A percentile compares a stretch with the other conserved stretches of the same genome.
phyloP scores from a whole-genome alignment of 2,113 vertebrate genomes.

The Corapipo altera region DNA sequence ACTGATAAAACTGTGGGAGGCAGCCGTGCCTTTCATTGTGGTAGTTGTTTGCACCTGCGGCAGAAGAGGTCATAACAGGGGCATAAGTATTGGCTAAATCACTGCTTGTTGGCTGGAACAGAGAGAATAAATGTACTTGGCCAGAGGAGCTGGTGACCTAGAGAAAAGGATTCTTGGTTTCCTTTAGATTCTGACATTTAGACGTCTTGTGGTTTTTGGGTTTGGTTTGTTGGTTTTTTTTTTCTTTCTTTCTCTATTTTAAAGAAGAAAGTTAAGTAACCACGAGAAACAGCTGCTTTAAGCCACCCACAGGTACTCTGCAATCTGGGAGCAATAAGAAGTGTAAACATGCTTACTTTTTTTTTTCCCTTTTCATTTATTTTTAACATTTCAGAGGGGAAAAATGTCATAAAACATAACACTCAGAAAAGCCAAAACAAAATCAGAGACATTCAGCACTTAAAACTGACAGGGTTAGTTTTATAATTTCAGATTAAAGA shows the following conservation, averaged over 20 bases:
- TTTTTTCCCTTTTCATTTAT: neutral
- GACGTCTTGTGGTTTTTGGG: neutral
- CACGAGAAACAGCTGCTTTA: conserved; percentile 14
- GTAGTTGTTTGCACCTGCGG: neutral
- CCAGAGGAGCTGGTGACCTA: neutral
- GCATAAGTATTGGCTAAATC: neutral
- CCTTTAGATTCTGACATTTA: conserved; percentile 24
- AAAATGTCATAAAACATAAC: neutral
- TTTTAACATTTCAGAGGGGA: neutral
- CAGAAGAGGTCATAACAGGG: neutral
- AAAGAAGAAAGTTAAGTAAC: neutral
- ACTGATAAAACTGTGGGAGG: neutral
- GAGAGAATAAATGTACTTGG: neutral
- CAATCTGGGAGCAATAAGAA: conserved; percentile 7
- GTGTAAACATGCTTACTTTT: neutral
- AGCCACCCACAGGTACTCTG: neutral
- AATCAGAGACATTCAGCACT: neutral
- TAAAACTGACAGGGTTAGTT: neutral
- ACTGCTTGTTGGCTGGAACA: neutral
- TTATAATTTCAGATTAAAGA: neutral
- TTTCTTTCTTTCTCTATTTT: neutral
- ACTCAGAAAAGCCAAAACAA: neutral
- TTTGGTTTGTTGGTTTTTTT: accelerated
- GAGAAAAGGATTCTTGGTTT: neutral
- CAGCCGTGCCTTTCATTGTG: neutral